These are phyloP conservation scores for Xestia rhomboidea DNA, from an alignment of 2,888 invertebrate genomes.

Conservation along the genomic window DNA sequence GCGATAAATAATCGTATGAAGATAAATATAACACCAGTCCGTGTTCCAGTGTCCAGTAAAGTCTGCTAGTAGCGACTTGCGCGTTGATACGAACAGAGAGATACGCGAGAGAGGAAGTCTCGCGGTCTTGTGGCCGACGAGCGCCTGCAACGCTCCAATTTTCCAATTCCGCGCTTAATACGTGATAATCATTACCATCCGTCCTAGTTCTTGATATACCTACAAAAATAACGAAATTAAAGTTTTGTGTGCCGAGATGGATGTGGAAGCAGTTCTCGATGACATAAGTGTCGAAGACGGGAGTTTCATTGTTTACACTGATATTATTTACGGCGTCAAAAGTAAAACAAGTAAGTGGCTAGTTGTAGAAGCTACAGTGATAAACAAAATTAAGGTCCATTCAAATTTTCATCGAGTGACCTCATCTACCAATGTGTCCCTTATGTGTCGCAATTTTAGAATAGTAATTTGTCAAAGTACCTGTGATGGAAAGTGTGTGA, in stretches of 20 bases:
- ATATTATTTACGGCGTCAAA: conserved; percentile 55
- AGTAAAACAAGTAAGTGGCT: conserved; percentile 53
- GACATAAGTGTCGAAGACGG: conserved; percentile 82
- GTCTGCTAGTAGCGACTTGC: conserved; percentile 36
- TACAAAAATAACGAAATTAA: conserved; percentile 40
- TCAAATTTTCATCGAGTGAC: background rate
- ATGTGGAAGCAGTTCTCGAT: conserved; percentile 80
- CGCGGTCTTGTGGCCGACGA: conserved; percentile 43
- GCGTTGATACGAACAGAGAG: conserved; percentile 31
- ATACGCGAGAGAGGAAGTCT: conserved; percentile 44
- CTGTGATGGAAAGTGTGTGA: conserved; percentile 47
- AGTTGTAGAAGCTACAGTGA: background rate
- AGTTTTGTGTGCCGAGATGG: conserved; percentile 73
- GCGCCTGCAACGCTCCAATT: conserved; percentile 71
- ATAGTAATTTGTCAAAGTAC: conserved; percentile 15
- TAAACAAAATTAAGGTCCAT: background rate
- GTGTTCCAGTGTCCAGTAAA: conserved; percentile 33
- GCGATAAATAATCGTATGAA: conserved; percentile 50
- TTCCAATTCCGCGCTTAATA: conserved; percentile 77
- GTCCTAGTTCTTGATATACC: conserved; percentile 53
- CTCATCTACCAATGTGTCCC: background rate
- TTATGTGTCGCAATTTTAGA: conserved; percentile 9
- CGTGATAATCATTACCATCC: conserved; percentile 70
- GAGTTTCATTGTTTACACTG: conserved; percentile 78
- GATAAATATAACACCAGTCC: conserved; percentile 46